These are phyloP conservation scores for Cherax destructor DNA, from an alignment of 1,140 invertebrate species.

Conservation along the genomic window DNA sequence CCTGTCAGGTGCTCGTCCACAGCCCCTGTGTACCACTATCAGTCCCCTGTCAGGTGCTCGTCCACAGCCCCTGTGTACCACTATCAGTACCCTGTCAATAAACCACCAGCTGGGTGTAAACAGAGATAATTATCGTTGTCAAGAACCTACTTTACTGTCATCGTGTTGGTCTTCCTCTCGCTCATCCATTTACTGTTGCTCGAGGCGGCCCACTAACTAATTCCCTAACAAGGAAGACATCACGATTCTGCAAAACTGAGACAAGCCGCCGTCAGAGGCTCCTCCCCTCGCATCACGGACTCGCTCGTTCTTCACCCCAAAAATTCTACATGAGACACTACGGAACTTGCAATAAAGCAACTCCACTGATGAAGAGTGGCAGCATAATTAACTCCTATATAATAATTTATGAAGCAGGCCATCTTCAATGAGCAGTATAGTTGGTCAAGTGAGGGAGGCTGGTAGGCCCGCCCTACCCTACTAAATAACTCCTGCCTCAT, in stretches of 20 bases:
- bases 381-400: constrained; percentile 55
- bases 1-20: too few relatives aligned
- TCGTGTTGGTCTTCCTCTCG: not conserved
- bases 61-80: too few relatives aligned
- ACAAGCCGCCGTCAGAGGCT: not conserved
- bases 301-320: not conserved
- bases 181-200: constrained; percentile 13
- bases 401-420: constrained; percentile 54
- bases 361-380: constrained; percentile 58
- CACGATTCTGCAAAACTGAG: constrained; percentile 16
- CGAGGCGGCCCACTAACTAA: not conserved
- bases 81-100: constrained; percentile 6
- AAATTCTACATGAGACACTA: constrained; percentile 31
- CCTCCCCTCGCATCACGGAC: constrained; percentile 21
- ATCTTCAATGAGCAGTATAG: constrained; percentile 46
- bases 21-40: too few relatives aligned
- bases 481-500: constrained; percentile 51
- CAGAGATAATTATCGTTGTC: constrained; percentile 17
- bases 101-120: constrained; percentile 4
- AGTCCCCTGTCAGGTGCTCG: too few relatives aligned
- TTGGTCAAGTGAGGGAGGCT: constrained; percentile 22
- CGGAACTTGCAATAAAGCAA: constrained; percentile 43
- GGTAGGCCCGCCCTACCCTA: constrained; percentile 1
- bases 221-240: constrained; percentile 46
- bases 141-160: not conserved